Evolutionary conservation across 2,888 invertebrate genomes (phyloP), one percentile per base, ranked within the genome.

Genomic region (Acanthosepion lycidas): DNA sequence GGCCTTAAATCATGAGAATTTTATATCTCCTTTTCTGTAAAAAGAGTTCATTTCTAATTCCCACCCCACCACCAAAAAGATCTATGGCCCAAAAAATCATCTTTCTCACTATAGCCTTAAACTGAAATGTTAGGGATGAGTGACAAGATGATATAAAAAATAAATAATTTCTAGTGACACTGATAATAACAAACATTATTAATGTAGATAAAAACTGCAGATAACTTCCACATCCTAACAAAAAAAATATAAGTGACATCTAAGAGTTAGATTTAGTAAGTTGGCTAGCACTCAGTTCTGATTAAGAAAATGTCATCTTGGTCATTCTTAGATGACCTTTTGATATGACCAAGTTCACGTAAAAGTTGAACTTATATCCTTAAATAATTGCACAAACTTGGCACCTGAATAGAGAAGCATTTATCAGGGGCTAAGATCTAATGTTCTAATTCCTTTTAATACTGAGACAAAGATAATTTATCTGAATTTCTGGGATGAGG

Each of bases 81-180:
- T 8, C 28, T 12, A 0, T 6, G 6, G 6, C n/a, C 28, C 8
- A 6, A 78, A 33, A 33, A 78, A 78, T 33, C 12, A n/a, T 33
- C n/a, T 12, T 78, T 78, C 78, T 78, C 78, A 78, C n/a, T 78
- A 20, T 12, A 78, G 0, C 18, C n/a, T n/a, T 33, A n/a, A 33
- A 78, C 23, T 78, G 78, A 78, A 78, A 33, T 33, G 78, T 78
- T 78, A 78, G 78, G n/a, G 15, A 78, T 78, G 78, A 78, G 78
- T 78, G 78, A 78, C 78, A 78, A 78, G 78, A 78, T 78, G 78
- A 78, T 78, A 78, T 78, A n/a, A 78, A 78, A 33, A 78, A 64
- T 78, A 33, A 78, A 64, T 78, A 33, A 78, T 78, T 78, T 78
- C n/a, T 33, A 78, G 33, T 78, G 78, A 78, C 78, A 78, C n/a